Evolutionary conservation across 2,113 vertebrate genomes (phyloP), one percentile per base, ranked within the genome.

Genomic region (Sigmodon hispidus): DNA sequence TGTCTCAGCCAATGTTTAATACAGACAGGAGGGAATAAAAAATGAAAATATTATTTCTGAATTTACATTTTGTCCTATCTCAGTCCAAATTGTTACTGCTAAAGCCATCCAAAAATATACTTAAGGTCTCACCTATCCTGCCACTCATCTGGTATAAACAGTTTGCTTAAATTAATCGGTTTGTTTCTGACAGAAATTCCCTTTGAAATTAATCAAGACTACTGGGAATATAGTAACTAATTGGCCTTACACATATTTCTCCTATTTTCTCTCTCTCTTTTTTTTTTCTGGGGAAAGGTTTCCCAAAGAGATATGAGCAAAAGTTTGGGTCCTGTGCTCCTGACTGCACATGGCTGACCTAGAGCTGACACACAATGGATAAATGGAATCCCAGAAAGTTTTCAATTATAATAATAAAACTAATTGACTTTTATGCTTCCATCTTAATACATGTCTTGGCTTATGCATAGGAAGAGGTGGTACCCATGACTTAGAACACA

Each of bases 31-130:
- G 94, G 77, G 13, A 94, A 80, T 52, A 90, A 91, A 94, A 96
- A 94, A 88, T 86, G 57, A 84, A 96, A 95, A 93, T 97, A 92
- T 91, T 91, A 91, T 94, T 95, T 86, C 84, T 94, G 22, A 72
- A 92, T 94, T 97, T 97, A 72, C n/a, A 96, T 97, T 96, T 93
- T 96, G 21, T 85, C 65, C 90, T 93, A 95, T 59, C 19, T 96
- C 75, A 7, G 45, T 88, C 76, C 90, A 96, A 93, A 94, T 81
- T 94, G 45, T 94, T 93, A 94, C n/a, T 95, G 63, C 59, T 94
- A 90, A 96, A 85, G 89, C 36, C 95, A 94, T 96, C 80, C 76
- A 96, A 94, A 96, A 96, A 95, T 94, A 76, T 81, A 85, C 67
- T 95, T 89, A 85, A 65, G 75, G 21, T 85, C 65, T 96, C 36